Evolutionary conservation across 2,113 vertebrate species (phyloP).

Genomic region (Apodemus sylvaticus): DNA sequence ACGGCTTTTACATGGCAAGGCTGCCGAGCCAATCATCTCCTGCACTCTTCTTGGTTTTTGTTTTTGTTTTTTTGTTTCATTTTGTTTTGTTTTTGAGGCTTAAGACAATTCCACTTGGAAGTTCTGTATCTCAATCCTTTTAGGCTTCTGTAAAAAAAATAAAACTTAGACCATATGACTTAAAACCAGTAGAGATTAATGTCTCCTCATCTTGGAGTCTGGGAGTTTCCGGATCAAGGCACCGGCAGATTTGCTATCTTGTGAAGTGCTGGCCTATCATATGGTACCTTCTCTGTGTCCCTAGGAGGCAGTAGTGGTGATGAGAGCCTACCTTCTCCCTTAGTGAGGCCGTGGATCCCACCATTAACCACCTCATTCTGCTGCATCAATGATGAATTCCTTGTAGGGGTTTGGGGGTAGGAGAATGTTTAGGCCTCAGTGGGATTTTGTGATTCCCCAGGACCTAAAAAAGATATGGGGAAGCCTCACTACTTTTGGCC

Average conservation of each 20-base stretch:
- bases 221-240: neutral
- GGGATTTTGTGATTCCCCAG: neutral
- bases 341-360: neutral
- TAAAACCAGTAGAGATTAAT: neutral
- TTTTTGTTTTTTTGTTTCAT: no score
- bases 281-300: neutral
- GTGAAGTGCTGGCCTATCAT: neutral
- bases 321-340: neutral
- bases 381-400: neutral
- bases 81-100: neutral
- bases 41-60: neutral
- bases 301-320: neutral
- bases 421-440: neutral
- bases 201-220: neutral
- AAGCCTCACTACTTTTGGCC: neutral
- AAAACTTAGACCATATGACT: neutral
- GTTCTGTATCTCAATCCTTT: neutral
- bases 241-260: neutral
- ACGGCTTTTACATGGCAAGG: neutral
- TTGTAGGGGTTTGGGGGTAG: neutral
- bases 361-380: neutral
- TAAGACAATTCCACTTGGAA: neutral
- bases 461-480: neutral
- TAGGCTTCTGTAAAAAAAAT: neutral
- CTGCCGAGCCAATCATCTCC: neutral